Percentiles rank a stretch among this genome's conserved stretches.
phyloP scores from a whole-genome alignment of 2,888 invertebrate species.

The Pterostichus niger region DNA sequence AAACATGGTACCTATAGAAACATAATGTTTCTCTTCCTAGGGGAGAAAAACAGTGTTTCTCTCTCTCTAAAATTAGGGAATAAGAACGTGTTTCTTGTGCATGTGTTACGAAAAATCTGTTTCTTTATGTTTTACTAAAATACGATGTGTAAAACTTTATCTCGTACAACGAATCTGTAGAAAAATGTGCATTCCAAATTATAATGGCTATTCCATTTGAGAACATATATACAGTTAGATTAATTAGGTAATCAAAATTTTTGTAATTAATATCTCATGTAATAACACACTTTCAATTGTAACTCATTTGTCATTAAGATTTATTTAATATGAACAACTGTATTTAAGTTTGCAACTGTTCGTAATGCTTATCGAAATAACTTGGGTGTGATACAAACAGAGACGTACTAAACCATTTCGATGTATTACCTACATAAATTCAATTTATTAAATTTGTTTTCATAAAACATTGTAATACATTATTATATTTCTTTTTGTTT shows the following conservation, averaged over 20 bases:
- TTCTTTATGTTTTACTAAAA: too few relatives aligned
- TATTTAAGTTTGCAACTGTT: constrained; percentile 17
- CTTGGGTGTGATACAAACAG: constrained; percentile 35
- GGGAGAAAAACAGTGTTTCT: too few relatives aligned
- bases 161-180: not conserved
- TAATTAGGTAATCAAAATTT: constrained; percentile 29
- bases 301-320: constrained; percentile 50
- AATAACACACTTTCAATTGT: constrained; percentile 44
- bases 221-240: constrained; percentile 26
- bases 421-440: too few relatives aligned
- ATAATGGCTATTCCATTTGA: not conserved
- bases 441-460: too few relatives aligned
- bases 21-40: too few relatives aligned
- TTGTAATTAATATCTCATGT: constrained; percentile 36
- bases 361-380: constrained; percentile 14
- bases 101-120: too few relatives aligned
- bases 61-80: too few relatives aligned
- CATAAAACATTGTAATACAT: too few relatives aligned
- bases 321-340: constrained; percentile 46
- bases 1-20: too few relatives aligned
- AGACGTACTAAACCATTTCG: not conserved
- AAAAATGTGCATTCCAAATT: too few relatives aligned
- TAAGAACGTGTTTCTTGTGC: too few relatives aligned
- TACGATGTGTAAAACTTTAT: not conserved
- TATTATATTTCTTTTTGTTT: too few relatives aligned